phyloP scores from a whole-genome alignment of 2,113 vertebrate species.

The Coreoperca whiteheadi region DNA sequence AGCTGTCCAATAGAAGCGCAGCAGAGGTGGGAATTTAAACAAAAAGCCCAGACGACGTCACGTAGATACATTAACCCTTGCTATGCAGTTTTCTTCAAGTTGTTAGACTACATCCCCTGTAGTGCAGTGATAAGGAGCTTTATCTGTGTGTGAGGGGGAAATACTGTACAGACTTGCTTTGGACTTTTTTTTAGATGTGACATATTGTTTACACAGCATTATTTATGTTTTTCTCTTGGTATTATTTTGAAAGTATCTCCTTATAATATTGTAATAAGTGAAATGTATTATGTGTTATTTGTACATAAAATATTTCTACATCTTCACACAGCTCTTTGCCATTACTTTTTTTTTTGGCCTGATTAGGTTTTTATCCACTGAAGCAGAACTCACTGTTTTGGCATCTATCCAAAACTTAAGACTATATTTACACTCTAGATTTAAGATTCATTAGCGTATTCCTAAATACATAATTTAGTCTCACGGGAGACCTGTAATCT shows the following conservation, averaged over 20 bases:
- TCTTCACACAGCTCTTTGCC: not conserved
- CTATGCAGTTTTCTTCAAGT: slow-evolving; percentile 15
- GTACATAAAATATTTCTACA: not conserved
- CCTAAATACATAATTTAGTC: not conserved
- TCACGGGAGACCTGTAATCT: slow-evolving; percentile 9
- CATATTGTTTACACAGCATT: not conserved
- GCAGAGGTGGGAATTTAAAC: slow-evolving; percentile 65
- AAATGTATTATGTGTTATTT: not conserved
- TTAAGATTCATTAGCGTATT: slow-evolving; percentile 13
- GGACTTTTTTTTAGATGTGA: not conserved
- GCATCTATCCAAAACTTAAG: not conserved
- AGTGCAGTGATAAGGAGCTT: slow-evolving; percentile 37
- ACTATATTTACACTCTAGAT: not conserved
- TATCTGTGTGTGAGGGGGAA: slow-evolving; percentile 21
- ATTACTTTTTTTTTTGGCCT: not conserved
- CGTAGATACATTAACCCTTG: slow-evolving; percentile 69
- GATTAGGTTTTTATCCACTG: not conserved
- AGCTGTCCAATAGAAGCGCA: slow-evolving; percentile 74
- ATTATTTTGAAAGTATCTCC: not conserved
- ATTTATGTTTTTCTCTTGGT: not conserved
- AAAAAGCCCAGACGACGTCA: slow-evolving; percentile 73
- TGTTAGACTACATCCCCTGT: slow-evolving; percentile 47
- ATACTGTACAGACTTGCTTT: slow-evolving; percentile 28
- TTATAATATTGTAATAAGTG: not conserved
- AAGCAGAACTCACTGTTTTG: not conserved